Conservation (phyloP, 1,140 invertebrate genomes). For the Zaprionus davidi region DNA sequence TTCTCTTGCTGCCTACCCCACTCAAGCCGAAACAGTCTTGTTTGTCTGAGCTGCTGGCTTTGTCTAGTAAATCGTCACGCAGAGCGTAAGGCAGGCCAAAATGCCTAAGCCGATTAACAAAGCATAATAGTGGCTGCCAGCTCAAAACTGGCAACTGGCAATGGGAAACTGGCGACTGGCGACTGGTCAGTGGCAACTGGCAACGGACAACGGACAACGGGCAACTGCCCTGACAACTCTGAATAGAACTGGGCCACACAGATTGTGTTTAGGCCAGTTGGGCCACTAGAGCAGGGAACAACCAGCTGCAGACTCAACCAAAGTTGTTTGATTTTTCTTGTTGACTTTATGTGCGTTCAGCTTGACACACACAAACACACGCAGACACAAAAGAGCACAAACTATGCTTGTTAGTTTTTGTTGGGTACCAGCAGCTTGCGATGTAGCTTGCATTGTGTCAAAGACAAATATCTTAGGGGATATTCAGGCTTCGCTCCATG, state of each 20-base stretch:
- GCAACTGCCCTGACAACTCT: conserved; percentile 47
- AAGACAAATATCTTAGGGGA: conserved; percentile 28
- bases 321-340: conserved; percentile 81
- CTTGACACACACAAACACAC: conserved; percentile 34
- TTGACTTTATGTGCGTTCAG: conserved; percentile 56
- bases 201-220: neutral
- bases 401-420: conserved; percentile 31
- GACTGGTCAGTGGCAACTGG: conserved; percentile 7
- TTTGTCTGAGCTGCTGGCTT: conserved; percentile 68
- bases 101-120: conserved; percentile 77
- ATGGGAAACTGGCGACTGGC: conserved; percentile 19
- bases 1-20: neutral
- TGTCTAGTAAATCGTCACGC: conserved; percentile 45
- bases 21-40: conserved; percentile 42
- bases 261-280: conserved; percentile 20
- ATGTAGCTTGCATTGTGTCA: conserved; percentile 25
- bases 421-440: conserved; percentile 35
- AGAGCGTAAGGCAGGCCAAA: conserved; percentile 56
- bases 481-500: neutral
- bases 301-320: conserved; percentile 48
- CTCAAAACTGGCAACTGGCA: conserved; percentile 9
- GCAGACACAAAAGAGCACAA: conserved; percentile 30
- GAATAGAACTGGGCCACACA: conserved; percentile 1
- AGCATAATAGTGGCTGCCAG: conserved; percentile 65
- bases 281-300: conserved; percentile 3